Conservation (phyloP, 2,113 vertebrate species). For the Anarrhichthys ocellatus region DNA sequence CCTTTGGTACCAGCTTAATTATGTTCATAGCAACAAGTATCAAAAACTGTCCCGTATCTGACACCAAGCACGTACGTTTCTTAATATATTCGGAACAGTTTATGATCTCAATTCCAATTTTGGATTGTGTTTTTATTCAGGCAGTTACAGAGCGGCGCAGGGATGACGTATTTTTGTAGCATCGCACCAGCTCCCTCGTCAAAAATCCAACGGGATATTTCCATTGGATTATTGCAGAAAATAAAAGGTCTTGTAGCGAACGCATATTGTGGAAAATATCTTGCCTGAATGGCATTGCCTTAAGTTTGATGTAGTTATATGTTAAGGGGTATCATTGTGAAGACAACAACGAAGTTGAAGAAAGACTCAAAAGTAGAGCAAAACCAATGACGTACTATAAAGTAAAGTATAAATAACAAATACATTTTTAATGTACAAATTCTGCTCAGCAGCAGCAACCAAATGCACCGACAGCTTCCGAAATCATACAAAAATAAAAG, state of each 20-base stretch:
- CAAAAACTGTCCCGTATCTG: not conserved
- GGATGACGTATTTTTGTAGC: no score
- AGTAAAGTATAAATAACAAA: not conserved
- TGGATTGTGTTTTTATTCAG: not conserved
- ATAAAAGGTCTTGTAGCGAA: no score
- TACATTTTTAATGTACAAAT: not conserved
- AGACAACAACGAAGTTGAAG: not conserved
- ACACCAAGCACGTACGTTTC: not conserved
- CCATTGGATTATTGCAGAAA: no score
- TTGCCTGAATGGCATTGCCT: not conserved
- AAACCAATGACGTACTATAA: not conserved
- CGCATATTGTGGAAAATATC: not conserved
- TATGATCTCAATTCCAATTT: not conserved
- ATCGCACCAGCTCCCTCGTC: no score
- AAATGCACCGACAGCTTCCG: not conserved
- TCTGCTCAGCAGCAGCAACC: not conserved
- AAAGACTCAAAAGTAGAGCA: not conserved
- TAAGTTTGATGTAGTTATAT: not conserved
- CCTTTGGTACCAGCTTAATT: not conserved
- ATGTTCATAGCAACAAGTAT: not conserved
- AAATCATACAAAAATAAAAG: not conserved
- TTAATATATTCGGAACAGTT: not conserved
- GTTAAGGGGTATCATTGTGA: not conserved
- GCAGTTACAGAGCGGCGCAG: not conserved
- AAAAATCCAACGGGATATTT: no score